phyloP scores from a whole-genome alignment of 2,797 vertebrate species.

The Xenopus petersii region DNA sequence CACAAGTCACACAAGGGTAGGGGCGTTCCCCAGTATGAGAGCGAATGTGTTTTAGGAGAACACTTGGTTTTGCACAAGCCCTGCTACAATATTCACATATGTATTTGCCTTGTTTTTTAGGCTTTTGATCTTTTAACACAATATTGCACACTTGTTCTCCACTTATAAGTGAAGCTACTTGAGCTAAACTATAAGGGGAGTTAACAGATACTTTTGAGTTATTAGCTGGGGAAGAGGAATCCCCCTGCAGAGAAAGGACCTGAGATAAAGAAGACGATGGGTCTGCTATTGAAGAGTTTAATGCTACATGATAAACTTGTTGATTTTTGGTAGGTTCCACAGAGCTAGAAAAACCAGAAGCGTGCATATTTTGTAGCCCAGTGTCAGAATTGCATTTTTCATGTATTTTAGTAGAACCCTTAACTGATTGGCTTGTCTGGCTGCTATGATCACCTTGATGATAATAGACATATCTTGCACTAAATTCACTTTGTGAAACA shows the following conservation, averaged over 20 bases:
- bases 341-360: slow-evolving; percentile 67
- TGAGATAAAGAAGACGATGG: slow-evolving; percentile 77
- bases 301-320: slow-evolving; percentile 76
- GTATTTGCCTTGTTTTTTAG: slow-evolving; percentile 94
- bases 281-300: slow-evolving; percentile 71
- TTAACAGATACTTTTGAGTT: slow-evolving; percentile 81
- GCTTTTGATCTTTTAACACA: slow-evolving; percentile 89
- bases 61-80: slow-evolving; percentile 95
- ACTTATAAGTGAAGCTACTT: slow-evolving; percentile 81
- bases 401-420: slow-evolving; percentile 65
- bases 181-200: slow-evolving; percentile 79
- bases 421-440: slow-evolving; percentile 60
- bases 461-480: slow-evolving; percentile 72
- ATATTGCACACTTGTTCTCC: slow-evolving; percentile 82
- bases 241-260: slow-evolving; percentile 79
- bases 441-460: slow-evolving; percentile 64
- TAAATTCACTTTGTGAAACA: slow-evolving; percentile 69
- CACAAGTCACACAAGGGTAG: slow-evolving; percentile 93
- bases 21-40: slow-evolving; percentile 97
- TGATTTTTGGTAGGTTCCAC: slow-evolving; percentile 74
- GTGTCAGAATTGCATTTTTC: slow-evolving; percentile 56
- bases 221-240: slow-evolving; percentile 79
- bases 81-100: slow-evolving; percentile 93
- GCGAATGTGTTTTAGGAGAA: slow-evolving; percentile 95
- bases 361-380: slow-evolving; percentile 62